A percentile compares a stretch with the other conserved stretches of the same genome.
Evolutionary conservation across 1,140 invertebrate genomes (phyloP).

Genomic region (Hycleus phaleratus): DNA sequence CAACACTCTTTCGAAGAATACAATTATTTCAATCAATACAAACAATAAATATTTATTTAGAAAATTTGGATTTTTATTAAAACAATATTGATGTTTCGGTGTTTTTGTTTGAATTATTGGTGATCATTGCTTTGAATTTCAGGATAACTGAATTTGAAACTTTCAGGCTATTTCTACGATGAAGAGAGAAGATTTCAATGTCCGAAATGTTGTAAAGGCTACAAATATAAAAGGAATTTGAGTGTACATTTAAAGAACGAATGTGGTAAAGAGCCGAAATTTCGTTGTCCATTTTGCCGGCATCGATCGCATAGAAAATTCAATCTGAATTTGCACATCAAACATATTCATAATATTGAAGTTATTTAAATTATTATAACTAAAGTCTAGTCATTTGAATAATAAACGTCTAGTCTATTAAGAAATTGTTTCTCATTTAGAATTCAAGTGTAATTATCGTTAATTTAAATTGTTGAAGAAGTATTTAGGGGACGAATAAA

Average conservation of each 20-base stretch:
- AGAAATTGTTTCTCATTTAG: not conserved
- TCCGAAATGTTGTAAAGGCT: conserved; percentile 54
- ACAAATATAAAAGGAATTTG: conserved; percentile 50
- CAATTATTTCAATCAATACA: not conserved
- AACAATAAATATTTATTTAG: not conserved
- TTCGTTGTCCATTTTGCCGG: conserved; percentile 35
- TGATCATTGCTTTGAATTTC: not conserved
- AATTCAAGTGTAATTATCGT: no score
- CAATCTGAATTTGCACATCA: conserved; percentile 20
- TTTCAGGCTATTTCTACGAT: not conserved
- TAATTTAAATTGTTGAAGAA: no score
- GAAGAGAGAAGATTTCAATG: conserved; percentile 36
- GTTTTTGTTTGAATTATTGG: no score
- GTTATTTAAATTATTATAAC: not conserved
- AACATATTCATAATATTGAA: conserved; percentile 15
- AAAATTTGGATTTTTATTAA: no score
- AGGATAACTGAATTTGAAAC: not conserved
- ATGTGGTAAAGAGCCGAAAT: conserved; percentile 49
- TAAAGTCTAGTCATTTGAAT: not conserved
- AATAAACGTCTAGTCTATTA: not conserved
- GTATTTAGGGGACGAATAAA: not conserved
- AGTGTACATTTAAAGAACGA: conserved; percentile 52
- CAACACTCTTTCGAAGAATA: not conserved
- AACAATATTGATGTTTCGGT: no score
- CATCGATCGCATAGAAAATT: conserved; percentile 19